These are phyloP conservation scores for Pelusios castaneus DNA, from an alignment of 2,113 vertebrate genomes.

Conservation along the genomic window DNA sequence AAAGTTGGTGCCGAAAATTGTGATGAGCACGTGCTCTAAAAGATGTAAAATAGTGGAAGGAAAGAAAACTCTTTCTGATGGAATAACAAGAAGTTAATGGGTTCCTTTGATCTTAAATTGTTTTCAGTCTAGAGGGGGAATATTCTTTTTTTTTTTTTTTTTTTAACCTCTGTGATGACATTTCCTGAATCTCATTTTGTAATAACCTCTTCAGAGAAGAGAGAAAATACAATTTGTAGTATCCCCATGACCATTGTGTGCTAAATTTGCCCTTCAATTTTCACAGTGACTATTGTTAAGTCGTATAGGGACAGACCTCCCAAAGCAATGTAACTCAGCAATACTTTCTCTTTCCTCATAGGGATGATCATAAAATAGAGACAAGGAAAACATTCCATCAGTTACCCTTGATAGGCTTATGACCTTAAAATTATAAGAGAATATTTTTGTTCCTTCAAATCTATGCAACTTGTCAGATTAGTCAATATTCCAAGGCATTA, in stretches of 20 bases:
- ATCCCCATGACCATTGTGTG: conserved; percentile 39
- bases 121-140: conserved; percentile 35
- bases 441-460: background rate
- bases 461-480: background rate
- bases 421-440: conserved; percentile 23
- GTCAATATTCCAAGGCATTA: background rate
- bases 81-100: conserved; percentile 30
- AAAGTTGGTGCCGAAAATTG: background rate
- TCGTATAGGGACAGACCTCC: conserved; percentile 24
- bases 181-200: conserved; percentile 60
- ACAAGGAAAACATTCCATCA: conserved; percentile 35
- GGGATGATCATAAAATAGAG: conserved; percentile 37
- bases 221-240: conserved; percentile 51
- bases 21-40: background rate
- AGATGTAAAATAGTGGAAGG: background rate
- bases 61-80: background rate
- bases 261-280: conserved; percentile 67
- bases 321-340: conserved; percentile 36
- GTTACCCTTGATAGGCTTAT: conserved; percentile 9
- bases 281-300: conserved; percentile 53
- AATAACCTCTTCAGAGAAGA: conserved; percentile 66
- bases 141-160: conserved; percentile 60
- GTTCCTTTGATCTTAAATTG: conserved; percentile 46
- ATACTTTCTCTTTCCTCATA: background rate
- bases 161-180: conserved; percentile 63